Percentiles rank a stretch among this genome's conserved stretches.
phyloP scores from a whole-genome alignment of 2,113 vertebrate genomes.

The cat (Felis catus) region DNA sequence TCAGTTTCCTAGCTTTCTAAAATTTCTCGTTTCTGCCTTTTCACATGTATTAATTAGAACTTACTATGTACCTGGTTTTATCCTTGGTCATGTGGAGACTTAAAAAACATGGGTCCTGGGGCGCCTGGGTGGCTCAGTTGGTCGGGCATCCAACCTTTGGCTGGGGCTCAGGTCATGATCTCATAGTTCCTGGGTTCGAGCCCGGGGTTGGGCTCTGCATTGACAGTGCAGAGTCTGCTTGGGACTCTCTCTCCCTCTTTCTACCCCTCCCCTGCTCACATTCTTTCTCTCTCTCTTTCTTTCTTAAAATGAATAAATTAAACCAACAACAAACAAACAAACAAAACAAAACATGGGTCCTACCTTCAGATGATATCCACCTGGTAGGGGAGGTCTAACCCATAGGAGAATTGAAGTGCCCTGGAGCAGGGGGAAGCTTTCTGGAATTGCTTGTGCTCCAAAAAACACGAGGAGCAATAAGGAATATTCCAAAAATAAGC shows the following conservation, averaged over 20 bases:
- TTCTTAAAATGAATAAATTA: too few relatives aligned
- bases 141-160: too few relatives aligned
- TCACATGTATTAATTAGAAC: not conserved
- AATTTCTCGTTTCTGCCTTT: not conserved
- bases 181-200: too few relatives aligned
- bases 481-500: not conserved
- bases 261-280: too few relatives aligned
- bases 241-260: too few relatives aligned
- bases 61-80: not conserved
- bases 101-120: not conserved
- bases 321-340: too few relatives aligned
- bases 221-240: too few relatives aligned
- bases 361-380: too few relatives aligned
- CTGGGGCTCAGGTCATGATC: too few relatives aligned
- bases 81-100: not conserved
- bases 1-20: not conserved
- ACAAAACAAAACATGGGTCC: not conserved
- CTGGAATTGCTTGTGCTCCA: not conserved
- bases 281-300: too few relatives aligned
- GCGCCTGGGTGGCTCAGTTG: too few relatives aligned
- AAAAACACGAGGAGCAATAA: not conserved
- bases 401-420: not conserved
- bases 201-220: too few relatives aligned
- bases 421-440: not conserved
- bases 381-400: not conserved